Percentiles rank a stretch among this genome's conserved stretches.
Conservation (phyloP, 2,888 invertebrate genomes). For the Cephalotes varians region DNA sequence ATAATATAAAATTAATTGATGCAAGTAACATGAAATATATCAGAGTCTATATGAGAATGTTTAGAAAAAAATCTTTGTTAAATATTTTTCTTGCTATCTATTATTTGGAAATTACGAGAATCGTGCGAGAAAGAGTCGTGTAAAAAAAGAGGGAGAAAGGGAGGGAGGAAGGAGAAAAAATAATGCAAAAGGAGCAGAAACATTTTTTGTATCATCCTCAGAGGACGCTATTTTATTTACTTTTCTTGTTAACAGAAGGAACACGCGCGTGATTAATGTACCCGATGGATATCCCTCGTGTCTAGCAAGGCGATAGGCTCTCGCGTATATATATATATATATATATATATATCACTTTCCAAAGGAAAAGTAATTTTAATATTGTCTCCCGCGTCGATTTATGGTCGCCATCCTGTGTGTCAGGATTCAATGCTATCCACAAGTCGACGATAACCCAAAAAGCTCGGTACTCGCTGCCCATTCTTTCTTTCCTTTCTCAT, state of each 20-base stretch:
- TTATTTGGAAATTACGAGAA: background rate
- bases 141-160: background rate
- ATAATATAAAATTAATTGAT: background rate
- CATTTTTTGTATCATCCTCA: background rate
- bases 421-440: constrained; percentile 58
- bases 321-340: constrained; percentile 63
- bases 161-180: background rate
- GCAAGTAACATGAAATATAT: background rate
- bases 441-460: constrained; percentile 48
- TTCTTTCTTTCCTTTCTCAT: constrained; percentile 1
- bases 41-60: background rate
- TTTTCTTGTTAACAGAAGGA: constrained; percentile 40
- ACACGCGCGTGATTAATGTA: constrained; percentile 67
- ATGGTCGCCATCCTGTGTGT: constrained; percentile 57
- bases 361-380: constrained; percentile 71
- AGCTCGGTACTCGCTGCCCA: background rate
- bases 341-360: constrained; percentile 64
- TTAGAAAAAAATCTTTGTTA: background rate
- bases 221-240: constrained; percentile 15
- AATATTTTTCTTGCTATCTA: background rate
- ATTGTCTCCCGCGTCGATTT: constrained; percentile 68
- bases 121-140: background rate
- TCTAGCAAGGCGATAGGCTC: constrained; percentile 60
- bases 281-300: constrained; percentile 45
- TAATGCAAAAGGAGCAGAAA: background rate